Evolutionary conservation across 2,797 vertebrate species (phyloP).

Genomic region (Oreortyx pictus): DNA sequence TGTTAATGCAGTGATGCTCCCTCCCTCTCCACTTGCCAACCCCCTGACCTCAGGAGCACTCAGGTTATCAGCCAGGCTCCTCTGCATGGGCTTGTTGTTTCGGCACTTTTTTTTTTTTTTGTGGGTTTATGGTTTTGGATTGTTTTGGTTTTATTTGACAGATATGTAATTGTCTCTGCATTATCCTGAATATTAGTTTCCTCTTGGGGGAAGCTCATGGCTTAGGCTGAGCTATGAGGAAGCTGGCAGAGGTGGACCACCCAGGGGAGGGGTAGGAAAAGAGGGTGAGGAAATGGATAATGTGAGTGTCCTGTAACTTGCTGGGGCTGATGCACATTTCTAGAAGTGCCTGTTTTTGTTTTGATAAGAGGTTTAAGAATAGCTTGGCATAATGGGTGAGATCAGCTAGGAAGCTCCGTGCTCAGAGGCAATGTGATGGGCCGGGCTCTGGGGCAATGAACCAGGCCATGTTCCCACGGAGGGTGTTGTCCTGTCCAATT

Average conservation of each 20-base stretch:
- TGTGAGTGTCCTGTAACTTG: not conserved
- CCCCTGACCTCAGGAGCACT: not conserved
- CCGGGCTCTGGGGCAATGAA: not conserved
- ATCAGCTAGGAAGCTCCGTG: not conserved
- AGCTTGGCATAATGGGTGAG: not conserved
- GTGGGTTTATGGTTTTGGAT: not conserved
- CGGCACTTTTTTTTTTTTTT: not conserved
- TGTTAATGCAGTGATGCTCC: not conserved
- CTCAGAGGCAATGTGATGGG: not conserved
- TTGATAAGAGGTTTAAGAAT: conserved; percentile 47
- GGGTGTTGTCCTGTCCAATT: not conserved
- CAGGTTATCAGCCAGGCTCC: not conserved
- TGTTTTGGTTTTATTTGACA: not conserved
- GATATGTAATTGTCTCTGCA: not conserved
- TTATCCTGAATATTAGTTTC: not conserved
- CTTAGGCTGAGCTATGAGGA: not conserved
- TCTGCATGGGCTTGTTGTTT: not conserved
- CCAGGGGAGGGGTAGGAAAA: conserved; percentile 48
- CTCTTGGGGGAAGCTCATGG: not conserved
- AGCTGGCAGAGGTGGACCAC: conserved; percentile 2
- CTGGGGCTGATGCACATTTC: not conserved
- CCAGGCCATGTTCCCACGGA: not conserved
- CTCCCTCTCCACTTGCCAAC: not conserved
- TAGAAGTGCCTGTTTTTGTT: conserved; percentile 47
- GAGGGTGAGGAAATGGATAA: conserved; percentile 39